These are phyloP conservation scores for Nycticorax nycticorax DNA, from an alignment of 2,113 vertebrate genomes.

Conservation along the genomic window DNA sequence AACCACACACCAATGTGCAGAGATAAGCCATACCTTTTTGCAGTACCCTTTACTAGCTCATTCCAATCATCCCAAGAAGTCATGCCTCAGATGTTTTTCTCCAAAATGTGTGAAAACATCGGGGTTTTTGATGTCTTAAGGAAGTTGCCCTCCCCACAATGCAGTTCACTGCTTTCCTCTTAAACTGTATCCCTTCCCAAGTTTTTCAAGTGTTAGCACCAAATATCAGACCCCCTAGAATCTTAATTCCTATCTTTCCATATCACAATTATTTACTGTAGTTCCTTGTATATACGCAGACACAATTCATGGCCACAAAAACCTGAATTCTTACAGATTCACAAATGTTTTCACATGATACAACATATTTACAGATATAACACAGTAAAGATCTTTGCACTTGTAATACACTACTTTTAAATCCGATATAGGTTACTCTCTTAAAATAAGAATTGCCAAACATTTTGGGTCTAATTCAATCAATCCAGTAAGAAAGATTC, in stretches of 20 bases:
- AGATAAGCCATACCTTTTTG: neutral
- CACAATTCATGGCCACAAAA: neutral
- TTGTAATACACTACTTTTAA: neutral
- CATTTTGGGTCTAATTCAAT: neutral
- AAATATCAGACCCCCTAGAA: neutral
- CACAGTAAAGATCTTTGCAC: neutral
- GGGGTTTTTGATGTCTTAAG: neutral
- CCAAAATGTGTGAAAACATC: neutral
- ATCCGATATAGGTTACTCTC: neutral
- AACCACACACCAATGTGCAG: neutral
- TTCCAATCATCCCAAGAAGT: neutral
- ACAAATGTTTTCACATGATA: neutral
- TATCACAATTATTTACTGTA: neutral
- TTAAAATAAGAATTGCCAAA: neutral
- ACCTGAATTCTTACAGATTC: neutral
- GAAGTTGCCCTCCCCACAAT: neutral
- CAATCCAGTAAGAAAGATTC: neutral
- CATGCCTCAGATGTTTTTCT: rapidly evolving
- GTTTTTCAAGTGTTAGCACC: neutral
- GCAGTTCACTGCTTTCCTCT: neutral
- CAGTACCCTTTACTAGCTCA: neutral
- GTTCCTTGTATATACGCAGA: neutral
- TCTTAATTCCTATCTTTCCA: neutral
- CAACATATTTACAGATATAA: neutral
- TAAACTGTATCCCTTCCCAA: neutral